Conservation (phyloP, 2,113 vertebrate species). For the Collichthys lucidus region DNA sequence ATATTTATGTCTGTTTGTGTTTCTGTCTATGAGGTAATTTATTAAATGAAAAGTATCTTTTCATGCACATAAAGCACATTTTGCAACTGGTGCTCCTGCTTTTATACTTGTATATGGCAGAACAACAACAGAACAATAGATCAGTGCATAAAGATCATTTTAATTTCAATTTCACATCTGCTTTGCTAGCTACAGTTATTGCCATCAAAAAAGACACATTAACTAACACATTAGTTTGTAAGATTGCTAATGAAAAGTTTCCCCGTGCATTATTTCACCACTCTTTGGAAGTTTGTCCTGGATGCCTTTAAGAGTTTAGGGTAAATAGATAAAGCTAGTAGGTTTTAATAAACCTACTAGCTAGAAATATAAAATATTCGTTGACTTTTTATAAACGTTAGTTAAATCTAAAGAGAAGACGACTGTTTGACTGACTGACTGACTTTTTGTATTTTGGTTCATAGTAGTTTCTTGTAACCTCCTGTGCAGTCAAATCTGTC, state of each 20-base stretch:
- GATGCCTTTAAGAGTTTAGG: neutral
- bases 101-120: neutral
- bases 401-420: neutral
- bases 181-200: neutral
- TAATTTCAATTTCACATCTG: neutral
- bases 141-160: neutral
- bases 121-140: neutral
- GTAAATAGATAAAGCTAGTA: too few species aligned
- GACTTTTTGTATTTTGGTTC: constrained; percentile 1
- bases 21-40: constrained; percentile 6
- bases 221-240: too few species aligned
- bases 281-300: neutral
- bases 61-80: neutral
- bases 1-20: neutral
- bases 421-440: neutral
- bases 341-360: too few species aligned
- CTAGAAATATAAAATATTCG: too few species aligned
- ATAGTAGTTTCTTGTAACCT: constrained; percentile 10
- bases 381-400: too few species aligned
- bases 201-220: neutral
- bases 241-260: neutral
- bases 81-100: constrained; percentile 1
- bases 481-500: neutral
- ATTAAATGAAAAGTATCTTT: neutral
- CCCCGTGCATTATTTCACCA: neutral